These are phyloP conservation scores for Achatina immaculata DNA, from an alignment of 1,140 invertebrate species.

Conservation along the genomic window DNA sequence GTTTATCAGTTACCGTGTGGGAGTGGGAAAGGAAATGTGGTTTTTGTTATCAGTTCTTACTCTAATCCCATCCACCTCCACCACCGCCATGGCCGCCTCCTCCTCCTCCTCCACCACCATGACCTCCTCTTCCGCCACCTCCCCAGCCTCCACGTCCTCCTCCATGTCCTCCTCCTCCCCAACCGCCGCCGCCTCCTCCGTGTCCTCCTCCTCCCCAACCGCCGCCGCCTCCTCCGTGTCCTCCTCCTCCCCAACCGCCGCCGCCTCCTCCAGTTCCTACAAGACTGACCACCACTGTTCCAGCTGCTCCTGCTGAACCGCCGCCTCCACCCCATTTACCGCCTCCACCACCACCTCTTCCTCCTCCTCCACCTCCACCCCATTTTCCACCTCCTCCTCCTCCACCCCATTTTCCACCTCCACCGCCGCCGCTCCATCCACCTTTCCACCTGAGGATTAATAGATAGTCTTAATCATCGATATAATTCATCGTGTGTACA, in stretches of 20 bases:
- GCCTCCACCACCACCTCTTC: not conserved
- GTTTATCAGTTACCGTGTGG: too few relatives aligned
- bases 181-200: not conserved
- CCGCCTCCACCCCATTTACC: not conserved
- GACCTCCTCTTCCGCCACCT: not conserved
- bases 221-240: not conserved
- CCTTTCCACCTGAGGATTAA: slow-evolving; percentile 70
- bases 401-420: not conserved
- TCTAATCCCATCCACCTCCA: not conserved
- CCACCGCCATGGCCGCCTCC: not conserved
- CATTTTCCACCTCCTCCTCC: not conserved
- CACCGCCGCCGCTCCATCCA: slow-evolving; percentile 61
- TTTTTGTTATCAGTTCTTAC: too few relatives aligned
- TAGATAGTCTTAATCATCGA: too few relatives aligned
- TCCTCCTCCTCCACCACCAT: not conserved
- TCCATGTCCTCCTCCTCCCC: not conserved
- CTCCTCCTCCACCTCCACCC: too few relatives aligned
- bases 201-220: not conserved
- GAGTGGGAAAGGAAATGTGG: too few relatives aligned
- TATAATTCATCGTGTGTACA: too few relatives aligned
- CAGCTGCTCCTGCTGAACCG: too few relatives aligned
- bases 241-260: not conserved
- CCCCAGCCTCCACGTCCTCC: not conserved
- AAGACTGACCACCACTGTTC: not conserved
- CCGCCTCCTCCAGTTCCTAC: not conserved